phyloP scores from a whole-genome alignment of 2,888 invertebrate genomes.

The Myopa tessellatipennis region DNA sequence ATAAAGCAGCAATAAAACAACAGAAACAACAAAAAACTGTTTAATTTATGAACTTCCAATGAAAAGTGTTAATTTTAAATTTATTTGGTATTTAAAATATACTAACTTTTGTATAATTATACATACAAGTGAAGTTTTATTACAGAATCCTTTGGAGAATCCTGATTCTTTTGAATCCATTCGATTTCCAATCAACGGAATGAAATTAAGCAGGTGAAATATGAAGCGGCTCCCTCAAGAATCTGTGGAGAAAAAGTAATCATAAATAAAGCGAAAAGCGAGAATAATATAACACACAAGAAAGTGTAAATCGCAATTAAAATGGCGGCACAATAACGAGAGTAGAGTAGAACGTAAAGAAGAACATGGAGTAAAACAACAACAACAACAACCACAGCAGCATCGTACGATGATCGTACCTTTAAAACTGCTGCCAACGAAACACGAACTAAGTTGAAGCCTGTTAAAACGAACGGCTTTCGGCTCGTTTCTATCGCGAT shows the following conservation, averaged over 20 bases:
- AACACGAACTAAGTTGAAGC: slow-evolving; percentile 57
- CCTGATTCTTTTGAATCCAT: too few relatives aligned
- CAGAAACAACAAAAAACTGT: too few relatives aligned
- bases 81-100: too few relatives aligned
- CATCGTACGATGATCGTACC: slow-evolving; percentile 43
- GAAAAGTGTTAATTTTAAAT: too few relatives aligned
- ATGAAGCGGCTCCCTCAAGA: slow-evolving; percentile 58
- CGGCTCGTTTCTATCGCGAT: slow-evolving; percentile 55
- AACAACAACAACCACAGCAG: too few relatives aligned
- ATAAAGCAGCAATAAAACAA: too few relatives aligned
- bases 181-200: slow-evolving; percentile 48
- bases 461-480: slow-evolving; percentile 55
- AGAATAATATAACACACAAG: background rate
- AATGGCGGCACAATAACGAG: background rate
- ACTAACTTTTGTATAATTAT: too few relatives aligned
- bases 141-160: too few relatives aligned
- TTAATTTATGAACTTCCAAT: too few relatives aligned
- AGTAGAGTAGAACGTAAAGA: too few relatives aligned
- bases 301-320: background rate
- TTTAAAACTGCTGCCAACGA: slow-evolving; percentile 54
- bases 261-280: background rate
- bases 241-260: slow-evolving; percentile 49
- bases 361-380: too few relatives aligned
- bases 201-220: slow-evolving; percentile 61
- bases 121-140: too few relatives aligned